Evolutionary conservation across 2,888 invertebrate genomes (phyloP).

Genomic region (Camponotus fellah): DNA sequence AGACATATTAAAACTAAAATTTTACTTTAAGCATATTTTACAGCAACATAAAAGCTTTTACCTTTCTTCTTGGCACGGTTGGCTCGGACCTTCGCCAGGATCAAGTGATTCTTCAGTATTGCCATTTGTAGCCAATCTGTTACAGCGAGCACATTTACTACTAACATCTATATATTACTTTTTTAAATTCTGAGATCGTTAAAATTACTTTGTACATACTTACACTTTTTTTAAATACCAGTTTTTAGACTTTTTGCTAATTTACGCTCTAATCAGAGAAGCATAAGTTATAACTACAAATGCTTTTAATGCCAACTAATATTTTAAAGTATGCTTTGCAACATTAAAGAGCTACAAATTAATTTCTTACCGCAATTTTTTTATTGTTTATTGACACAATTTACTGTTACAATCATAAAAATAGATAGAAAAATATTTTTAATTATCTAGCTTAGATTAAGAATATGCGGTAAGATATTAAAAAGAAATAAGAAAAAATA

Average conservation of each 20-base stretch:
- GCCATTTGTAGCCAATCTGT: conserved; percentile 79
- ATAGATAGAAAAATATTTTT: conserved; percentile 5
- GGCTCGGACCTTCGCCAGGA: conserved; percentile 77
- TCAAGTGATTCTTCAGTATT: conserved; percentile 75
- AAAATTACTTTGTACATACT: conserved; percentile 13
- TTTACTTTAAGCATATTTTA: conserved; percentile 42
- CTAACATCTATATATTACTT: conserved; percentile 68
- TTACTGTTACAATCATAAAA: background rate
- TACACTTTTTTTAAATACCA: conserved; percentile 25
- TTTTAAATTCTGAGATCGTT: background rate
- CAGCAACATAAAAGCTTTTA: conserved; percentile 68
- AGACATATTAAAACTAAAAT: conserved; percentile 1
- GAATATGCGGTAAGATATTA: conserved; percentile 28
- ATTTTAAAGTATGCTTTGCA: conserved; percentile 14
- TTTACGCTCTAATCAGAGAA: conserved; percentile 19
- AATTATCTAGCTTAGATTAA: background rate
- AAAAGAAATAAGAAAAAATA: background rate
- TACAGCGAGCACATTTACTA: conserved; percentile 83
- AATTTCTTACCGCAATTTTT: conserved; percentile 10
- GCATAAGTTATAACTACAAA: background rate
- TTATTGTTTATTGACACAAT: background rate
- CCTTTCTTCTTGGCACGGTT: conserved; percentile 71
- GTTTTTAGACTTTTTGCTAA: conserved; percentile 20
- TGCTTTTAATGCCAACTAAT: background rate
- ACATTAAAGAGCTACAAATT: conserved; percentile 8